These are phyloP conservation scores for Copidosoma floridanum DNA, from an alignment of 1,140 invertebrate genomes.

Conservation along the genomic window DNA sequence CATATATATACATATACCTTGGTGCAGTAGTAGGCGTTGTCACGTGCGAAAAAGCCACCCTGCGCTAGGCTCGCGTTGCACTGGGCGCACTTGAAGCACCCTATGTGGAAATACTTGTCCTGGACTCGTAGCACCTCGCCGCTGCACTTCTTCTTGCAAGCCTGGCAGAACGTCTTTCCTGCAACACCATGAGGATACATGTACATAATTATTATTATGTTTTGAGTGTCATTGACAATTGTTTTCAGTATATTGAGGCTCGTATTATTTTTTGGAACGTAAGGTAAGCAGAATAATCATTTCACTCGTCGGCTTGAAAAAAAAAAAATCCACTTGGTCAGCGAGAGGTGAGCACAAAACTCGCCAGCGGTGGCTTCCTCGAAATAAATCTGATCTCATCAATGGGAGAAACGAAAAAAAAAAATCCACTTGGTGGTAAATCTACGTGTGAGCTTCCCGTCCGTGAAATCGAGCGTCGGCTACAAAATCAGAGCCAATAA, in stretches of 20 bases:
- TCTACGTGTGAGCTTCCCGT: too few species aligned
- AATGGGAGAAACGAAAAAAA: background rate
- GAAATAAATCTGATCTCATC: background rate
- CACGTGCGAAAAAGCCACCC: constrained; percentile 92
- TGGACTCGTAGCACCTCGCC: constrained; percentile 92
- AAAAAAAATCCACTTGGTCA: background rate
- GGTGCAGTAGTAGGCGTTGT: constrained; percentile 88
- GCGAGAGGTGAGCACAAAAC: background rate
- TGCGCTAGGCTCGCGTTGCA: constrained; percentile 84
- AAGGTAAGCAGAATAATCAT: too few species aligned
- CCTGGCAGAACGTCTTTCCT: constrained; percentile 92
- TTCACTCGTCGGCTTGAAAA: too few species aligned
- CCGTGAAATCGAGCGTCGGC: too few species aligned
- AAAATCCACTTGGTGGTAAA: too few species aligned
- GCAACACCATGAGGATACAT: constrained; percentile 42
- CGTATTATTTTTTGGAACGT: background rate
- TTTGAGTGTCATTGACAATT: too few species aligned
- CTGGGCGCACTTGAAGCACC: constrained; percentile 92
- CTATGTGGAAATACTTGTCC: constrained; percentile 95
- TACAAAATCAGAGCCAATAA: too few species aligned
- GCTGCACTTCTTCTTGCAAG: constrained; percentile 94
- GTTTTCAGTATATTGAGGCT: too few species aligned
- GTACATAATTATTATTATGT: background rate
- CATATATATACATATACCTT: constrained; percentile 47
- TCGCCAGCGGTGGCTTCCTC: background rate